A percentile compares a stretch with the other conserved stretches of the same genome.
These are phyloP conservation scores for Cybosia mesomella DNA, from an alignment of 2,888 invertebrate genomes.

Conservation along the genomic window DNA sequence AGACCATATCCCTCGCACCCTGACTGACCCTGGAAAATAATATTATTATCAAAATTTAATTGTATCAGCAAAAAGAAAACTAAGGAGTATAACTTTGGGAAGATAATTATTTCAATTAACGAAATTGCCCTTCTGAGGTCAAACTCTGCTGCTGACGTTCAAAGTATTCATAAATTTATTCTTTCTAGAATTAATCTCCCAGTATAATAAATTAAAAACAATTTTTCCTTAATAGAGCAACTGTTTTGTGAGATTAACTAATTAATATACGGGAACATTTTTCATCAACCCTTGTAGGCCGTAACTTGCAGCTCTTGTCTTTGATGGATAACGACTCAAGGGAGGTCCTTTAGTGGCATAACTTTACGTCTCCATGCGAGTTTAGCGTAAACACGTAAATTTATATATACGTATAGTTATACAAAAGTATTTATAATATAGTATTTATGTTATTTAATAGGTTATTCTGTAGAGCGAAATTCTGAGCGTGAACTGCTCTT, in stretches of 20 bases:
- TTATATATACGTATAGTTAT: constrained; percentile 4
- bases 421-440: not conserved
- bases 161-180: constrained; percentile 7
- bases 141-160: not conserved
- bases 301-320: constrained; percentile 25
- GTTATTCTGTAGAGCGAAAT: no score
- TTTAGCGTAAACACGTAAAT: not conserved
- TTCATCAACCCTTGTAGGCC: constrained; percentile 23
- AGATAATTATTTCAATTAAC: not conserved
- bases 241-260: constrained; percentile 21
- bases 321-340: constrained; percentile 28
- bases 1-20: no score
- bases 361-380: constrained; percentile 17
- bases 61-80: not conserved
- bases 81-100: not conserved
- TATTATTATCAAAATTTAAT: not conserved
- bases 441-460: not conserved
- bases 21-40: no score
- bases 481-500: not conserved
- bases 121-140: not conserved
- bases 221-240: constrained; percentile 11
- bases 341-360: constrained; percentile 22
- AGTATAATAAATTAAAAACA: not conserved
- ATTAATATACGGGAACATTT: constrained; percentile 27
- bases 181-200: not conserved